Evolutionary conservation across 1,140 invertebrate species (phyloP).

Genomic region (Telenomus remus): DNA sequence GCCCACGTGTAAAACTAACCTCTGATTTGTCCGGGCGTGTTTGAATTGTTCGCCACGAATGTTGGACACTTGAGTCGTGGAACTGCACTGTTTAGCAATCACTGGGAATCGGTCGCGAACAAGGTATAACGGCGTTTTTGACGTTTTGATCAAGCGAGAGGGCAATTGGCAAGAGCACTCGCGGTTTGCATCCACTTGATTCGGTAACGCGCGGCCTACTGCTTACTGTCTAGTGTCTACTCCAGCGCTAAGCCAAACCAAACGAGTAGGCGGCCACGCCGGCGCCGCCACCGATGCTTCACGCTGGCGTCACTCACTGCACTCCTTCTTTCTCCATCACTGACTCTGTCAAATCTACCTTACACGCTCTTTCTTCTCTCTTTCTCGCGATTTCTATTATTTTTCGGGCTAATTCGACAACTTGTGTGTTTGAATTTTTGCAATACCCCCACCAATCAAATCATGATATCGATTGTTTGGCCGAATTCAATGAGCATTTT

Average conservation of each 20-base stretch:
- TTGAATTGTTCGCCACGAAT: no score
- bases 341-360: neutral
- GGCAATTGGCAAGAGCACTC: constrained; percentile 3
- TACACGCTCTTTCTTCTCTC: neutral
- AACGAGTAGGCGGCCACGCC: constrained; percentile 1
- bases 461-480: no score
- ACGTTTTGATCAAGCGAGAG: no score
- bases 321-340: neutral
- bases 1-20: no score
- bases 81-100: no score
- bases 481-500: no score
- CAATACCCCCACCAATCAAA: no score
- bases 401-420: neutral
- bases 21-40: no score
- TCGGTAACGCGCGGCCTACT: constrained; percentile 6
- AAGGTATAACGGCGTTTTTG: no score
- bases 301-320: constrained; percentile 1
- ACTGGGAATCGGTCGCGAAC: no score
- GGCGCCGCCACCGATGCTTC: neutral
- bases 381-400: neutral
- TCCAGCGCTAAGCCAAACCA: neutral
- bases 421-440: no score
- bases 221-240: neutral
- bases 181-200: constrained; percentile 3
- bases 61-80: no score